Evolutionary conservation across 2,113 vertebrate species (phyloP), one percentile per base, ranked within the genome.

Genomic region (Brachyhypopomus gauderio): DNA sequence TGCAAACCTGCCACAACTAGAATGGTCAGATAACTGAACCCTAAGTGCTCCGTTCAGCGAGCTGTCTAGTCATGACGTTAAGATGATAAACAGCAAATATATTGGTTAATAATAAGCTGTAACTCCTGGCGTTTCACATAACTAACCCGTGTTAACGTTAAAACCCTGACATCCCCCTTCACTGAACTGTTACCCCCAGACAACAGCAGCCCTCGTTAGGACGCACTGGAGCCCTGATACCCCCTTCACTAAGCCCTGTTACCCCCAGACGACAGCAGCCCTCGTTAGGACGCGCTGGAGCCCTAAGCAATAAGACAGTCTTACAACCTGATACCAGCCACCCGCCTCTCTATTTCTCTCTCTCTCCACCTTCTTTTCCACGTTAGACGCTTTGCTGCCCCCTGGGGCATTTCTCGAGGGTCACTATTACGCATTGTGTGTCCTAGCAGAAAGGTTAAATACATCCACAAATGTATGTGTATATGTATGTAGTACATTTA

Each of bases 221-320:
- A 30, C 41, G 9, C 55, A 45, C 75, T 58, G 77, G 14, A 78
- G 30, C 69, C 64, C 64, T 55, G 64, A 70, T 19, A 58, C 12
- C 45, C 45, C 12, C 9, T 45, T 11, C 45, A 12, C 45, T 52
- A 14, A 52, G 3, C 45, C 14, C 9, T 25, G 62, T 64, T 27
- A 11, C 0, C 20, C 48, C 4, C 30, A 19, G 17, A 69, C 20
- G 20, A 38, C 25, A 55, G 27, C 76, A 56, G 45, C n/a, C 48
- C 48, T 55, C 9, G 12, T 27, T 30, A 64, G 62, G 77, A 36
- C 48, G 12, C 58, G 34, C 77, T 36, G 64, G 25, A 78, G 52
- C 69, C 77, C 64, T 67, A 52, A 70, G 19, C 36, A 2, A 14
- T 52, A 67, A 12, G 22, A 16, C 64, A 56, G 34, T 12, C 25